phyloP scores from a whole-genome alignment of 2,888 invertebrate genomes.

The Acleris holmiana region DNA sequence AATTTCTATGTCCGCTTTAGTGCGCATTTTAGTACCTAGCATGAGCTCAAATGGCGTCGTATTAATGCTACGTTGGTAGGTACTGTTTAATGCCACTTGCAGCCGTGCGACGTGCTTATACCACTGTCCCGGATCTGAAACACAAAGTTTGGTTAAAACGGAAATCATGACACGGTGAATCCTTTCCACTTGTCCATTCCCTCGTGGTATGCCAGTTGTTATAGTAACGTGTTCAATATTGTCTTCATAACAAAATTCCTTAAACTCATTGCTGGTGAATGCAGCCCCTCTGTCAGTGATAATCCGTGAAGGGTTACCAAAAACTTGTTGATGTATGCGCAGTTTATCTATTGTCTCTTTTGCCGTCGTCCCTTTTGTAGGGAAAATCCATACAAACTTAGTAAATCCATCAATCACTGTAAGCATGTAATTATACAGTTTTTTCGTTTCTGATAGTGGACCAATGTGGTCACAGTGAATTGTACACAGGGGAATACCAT shows the following conservation, averaged over 20 bases:
- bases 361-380: conserved; percentile 47
- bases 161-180: background rate
- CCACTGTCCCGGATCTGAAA: background rate
- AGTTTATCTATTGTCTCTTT: conserved; percentile 49
- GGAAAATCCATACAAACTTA: conserved; percentile 45
- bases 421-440: conserved; percentile 47
- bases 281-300: conserved; percentile 56
- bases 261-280: conserved; percentile 46
- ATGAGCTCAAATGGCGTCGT: too few relatives aligned
- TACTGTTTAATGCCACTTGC: too few relatives aligned
- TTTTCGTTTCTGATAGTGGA: conserved; percentile 46
- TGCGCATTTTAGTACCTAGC: too few relatives aligned
- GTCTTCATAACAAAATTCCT: too few relatives aligned
- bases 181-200: background rate
- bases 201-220: too few relatives aligned
- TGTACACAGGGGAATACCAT: conserved; percentile 46
- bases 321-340: conserved; percentile 45
- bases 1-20: too few relatives aligned
- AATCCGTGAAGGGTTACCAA: conserved; percentile 55
- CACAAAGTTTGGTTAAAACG: background rate
- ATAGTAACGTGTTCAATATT: too few relatives aligned
- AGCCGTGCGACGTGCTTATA: background rate
- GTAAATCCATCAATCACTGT: conserved; percentile 45
- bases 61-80: too few relatives aligned
- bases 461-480: conserved; percentile 55